These are phyloP conservation scores for Zoanthus sociatus DNA, from an alignment of 92 coral and sea anemone species.

Conservation along the genomic window DNA sequence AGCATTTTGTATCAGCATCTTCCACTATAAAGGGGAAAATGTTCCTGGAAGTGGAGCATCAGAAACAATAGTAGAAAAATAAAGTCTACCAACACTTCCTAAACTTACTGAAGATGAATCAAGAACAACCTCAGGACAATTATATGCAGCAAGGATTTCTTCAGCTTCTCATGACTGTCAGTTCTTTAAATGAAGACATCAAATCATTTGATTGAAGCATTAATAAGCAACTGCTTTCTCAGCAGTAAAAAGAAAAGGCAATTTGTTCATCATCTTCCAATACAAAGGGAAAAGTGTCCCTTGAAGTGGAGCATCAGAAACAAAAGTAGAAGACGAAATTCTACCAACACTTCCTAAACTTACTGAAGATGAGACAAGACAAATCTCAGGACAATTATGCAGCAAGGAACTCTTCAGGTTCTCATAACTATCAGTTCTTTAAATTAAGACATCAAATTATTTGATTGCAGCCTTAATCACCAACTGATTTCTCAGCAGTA, in stretches of 20 bases:
- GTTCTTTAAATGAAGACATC: conserved; percentile 37
- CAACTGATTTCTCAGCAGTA: conserved; percentile 31
- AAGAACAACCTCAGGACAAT: neutral
- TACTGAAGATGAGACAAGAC: conserved; percentile 22
- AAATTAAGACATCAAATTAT: neutral
- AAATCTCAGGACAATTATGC: conserved; percentile 1
- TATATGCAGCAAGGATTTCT: conserved; percentile 42
- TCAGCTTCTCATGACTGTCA: conserved; percentile 53
- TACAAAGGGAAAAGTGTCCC: conserved; percentile 27
- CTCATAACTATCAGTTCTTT: neutral
- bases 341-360: conserved; percentile 27
- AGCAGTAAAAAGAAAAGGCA: conserved; percentile 41
- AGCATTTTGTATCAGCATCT: conserved; percentile 40
- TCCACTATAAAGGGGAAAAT: conserved; percentile 34
- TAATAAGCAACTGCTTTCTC: conserved; percentile 35
- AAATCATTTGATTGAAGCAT: conserved; percentile 2
- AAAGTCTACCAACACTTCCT: conserved; percentile 22
- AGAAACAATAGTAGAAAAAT: neutral
- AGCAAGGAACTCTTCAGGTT: conserved; percentile 53
- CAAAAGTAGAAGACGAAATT: neutral
- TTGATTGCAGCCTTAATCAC: conserved; percentile 11
- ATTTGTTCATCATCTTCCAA: conserved; percentile 34
- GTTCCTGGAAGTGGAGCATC: conserved; percentile 23
- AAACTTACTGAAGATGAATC: conserved; percentile 21
- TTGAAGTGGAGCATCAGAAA: conserved; percentile 24